phyloP scores from a whole-genome alignment of 2,113 vertebrate species.

The Sminthopsis crassicaudata region DNA sequence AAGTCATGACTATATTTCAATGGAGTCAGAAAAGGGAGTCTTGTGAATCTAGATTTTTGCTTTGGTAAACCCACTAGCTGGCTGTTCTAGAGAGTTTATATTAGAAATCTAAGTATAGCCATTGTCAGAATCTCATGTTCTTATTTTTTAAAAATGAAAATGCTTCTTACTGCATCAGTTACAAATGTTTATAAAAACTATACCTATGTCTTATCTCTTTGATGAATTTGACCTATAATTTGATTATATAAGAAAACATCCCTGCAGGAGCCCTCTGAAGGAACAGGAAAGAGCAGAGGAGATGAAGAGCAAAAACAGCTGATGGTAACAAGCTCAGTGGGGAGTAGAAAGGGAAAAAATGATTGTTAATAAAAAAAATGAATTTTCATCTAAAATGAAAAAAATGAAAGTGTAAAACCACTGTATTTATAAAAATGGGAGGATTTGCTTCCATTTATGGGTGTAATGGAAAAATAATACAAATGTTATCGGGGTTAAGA shows the following conservation, averaged over 20 bases:
- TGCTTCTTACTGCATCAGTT: constrained; percentile 49
- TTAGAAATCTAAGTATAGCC: constrained; percentile 61
- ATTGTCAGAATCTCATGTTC: constrained; percentile 66
- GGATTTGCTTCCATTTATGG: constrained; percentile 74
- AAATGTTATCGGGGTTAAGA: constrained; percentile 69
- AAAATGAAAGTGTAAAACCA: constrained; percentile 55
- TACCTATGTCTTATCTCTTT: constrained; percentile 71
- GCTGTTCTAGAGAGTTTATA: constrained; percentile 39
- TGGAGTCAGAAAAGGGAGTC: constrained; percentile 55
- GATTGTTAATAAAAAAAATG: constrained; percentile 45
- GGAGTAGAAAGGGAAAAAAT: neutral
- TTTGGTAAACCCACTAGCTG: constrained; percentile 62
- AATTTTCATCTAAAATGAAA: constrained; percentile 67
- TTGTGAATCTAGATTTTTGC: constrained; percentile 69
- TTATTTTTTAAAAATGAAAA: constrained; percentile 60
- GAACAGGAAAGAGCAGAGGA: constrained; percentile 45
- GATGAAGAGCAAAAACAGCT: neutral
- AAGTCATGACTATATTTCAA: constrained; percentile 44
- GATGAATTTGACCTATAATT: constrained; percentile 76
- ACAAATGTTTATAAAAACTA: constrained; percentile 44
- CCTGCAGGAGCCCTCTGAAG: constrained; percentile 54
- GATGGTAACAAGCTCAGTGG: neutral
- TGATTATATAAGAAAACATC: constrained; percentile 70
- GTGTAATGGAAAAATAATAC: constrained; percentile 69
- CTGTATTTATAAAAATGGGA: constrained; percentile 63